These are phyloP conservation scores for Neodontobutis hainanensis DNA, from an alignment of 2,113 vertebrate genomes.

Conservation along the genomic window DNA sequence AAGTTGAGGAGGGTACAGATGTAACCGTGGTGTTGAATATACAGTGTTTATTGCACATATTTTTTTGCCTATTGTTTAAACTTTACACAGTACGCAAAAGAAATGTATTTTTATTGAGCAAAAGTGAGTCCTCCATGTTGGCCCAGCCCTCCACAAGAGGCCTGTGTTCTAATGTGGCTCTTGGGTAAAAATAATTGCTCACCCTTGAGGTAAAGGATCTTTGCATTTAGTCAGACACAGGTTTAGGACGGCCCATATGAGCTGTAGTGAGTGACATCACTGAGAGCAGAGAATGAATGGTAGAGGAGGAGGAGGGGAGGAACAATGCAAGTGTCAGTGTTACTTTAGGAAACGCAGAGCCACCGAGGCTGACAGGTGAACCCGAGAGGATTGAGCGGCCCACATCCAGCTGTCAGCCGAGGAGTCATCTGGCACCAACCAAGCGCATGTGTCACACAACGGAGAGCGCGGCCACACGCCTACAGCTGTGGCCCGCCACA, in stretches of 20 bases:
- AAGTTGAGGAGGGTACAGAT: too few species aligned
- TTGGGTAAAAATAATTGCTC: too few species aligned
- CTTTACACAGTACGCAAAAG: too few species aligned
- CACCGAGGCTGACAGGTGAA: conserved; percentile 79
- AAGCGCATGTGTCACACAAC: conserved; percentile 73
- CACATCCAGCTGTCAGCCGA: conserved; percentile 75
- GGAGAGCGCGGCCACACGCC: conserved; percentile 50
- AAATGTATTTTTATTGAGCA: too few species aligned
- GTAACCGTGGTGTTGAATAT: too few species aligned
- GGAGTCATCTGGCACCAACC: conserved; percentile 75
- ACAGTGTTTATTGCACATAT: too few species aligned
- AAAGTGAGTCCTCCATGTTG: too few species aligned
- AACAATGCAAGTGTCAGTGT: conserved; percentile 70
- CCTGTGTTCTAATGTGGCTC: too few species aligned
- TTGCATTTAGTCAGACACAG: too few species aligned
- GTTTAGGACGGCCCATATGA: background rate
- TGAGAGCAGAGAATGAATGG: conserved; percentile 62
- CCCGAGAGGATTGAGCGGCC: conserved; percentile 77
- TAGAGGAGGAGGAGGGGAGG: conserved; percentile 49
- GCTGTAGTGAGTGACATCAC: conserved; percentile 46
- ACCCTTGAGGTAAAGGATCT: too few species aligned
- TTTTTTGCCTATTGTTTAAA: too few species aligned
- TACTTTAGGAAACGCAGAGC: conserved; percentile 70
- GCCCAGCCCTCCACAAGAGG: too few species aligned
- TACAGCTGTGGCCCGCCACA: conserved; percentile 64